Conservation (phyloP, 2,113 vertebrate species). For the Urocolius indicus region DNA sequence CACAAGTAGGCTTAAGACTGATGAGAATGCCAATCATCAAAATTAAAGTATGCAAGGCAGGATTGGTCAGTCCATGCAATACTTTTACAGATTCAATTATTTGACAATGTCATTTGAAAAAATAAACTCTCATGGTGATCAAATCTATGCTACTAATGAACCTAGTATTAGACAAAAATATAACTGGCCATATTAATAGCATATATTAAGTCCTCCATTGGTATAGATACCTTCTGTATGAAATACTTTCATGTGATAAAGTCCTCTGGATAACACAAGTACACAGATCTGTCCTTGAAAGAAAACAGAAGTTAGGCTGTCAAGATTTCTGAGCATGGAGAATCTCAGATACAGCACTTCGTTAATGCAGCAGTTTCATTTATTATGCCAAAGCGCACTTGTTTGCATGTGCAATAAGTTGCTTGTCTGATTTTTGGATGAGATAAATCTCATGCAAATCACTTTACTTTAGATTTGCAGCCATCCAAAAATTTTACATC, state of each 20-base stretch:
- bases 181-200: not conserved
- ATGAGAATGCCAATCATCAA: not conserved
- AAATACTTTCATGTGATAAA: not conserved
- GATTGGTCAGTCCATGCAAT: not conserved
- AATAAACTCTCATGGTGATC: not conserved
- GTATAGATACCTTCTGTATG: not conserved
- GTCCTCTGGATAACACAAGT: not conserved
- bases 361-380: not conserved
- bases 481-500: not conserved
- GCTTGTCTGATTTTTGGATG: not conserved
- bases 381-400: not conserved
- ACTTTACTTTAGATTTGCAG: not conserved
- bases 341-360: not conserved
- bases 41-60: not conserved
- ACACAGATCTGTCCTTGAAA: not conserved
- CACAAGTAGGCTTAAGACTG: not conserved
- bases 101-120: not conserved
- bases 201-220: fast-evolving
- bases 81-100: not conserved
- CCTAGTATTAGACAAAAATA: not conserved
- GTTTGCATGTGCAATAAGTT: not conserved
- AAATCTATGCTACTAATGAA: not conserved
- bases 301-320: not conserved
- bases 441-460: not conserved
- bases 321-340: not conserved